Evolutionary conservation across 2,797 vertebrate species (phyloP).

Genomic region (Bradypodion pumilum): DNA sequence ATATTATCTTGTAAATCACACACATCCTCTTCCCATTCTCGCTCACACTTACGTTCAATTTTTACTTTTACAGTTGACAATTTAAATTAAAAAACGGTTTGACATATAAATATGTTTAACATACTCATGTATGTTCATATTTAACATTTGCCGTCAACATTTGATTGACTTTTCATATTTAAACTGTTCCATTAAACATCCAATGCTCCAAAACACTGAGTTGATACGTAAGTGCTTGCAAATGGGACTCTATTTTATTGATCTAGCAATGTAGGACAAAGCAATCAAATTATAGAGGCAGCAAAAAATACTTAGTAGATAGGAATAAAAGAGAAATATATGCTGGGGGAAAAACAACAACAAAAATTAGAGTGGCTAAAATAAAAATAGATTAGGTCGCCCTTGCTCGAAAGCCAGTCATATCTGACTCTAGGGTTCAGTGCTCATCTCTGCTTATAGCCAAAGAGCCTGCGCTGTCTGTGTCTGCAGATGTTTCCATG

Average conservation of each 20-base stretch:
- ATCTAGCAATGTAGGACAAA: not conserved
- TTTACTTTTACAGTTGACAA: not conserved
- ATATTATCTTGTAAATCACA: too few relatives aligned
- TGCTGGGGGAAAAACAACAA: not conserved
- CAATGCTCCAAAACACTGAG: not conserved
- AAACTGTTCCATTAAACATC: not conserved
- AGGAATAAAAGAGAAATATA: not conserved
- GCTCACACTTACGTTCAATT: too few relatives aligned
- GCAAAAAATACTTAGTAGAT: not conserved
- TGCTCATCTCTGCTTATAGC: too few relatives aligned
- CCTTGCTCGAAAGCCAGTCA: too few relatives aligned
- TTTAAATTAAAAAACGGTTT: not conserved
- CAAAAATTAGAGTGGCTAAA: not conserved
- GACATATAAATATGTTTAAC: not conserved
- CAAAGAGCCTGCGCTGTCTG: too few relatives aligned
- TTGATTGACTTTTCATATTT: not conserved
- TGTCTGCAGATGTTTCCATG: too few relatives aligned
- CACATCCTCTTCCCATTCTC: too few relatives aligned
- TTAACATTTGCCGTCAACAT: not conserved
- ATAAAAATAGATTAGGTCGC: not conserved
- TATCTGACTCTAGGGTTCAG: too few relatives aligned
- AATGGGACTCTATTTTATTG: not conserved
- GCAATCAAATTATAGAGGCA: not conserved
- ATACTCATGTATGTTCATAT: not conserved
- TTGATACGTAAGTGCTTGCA: not conserved